Percentiles rank a stretch among this genome's conserved stretches.
phyloP scores from a whole-genome alignment of 2,113 vertebrate species.

The Seriola aureovittata region DNA sequence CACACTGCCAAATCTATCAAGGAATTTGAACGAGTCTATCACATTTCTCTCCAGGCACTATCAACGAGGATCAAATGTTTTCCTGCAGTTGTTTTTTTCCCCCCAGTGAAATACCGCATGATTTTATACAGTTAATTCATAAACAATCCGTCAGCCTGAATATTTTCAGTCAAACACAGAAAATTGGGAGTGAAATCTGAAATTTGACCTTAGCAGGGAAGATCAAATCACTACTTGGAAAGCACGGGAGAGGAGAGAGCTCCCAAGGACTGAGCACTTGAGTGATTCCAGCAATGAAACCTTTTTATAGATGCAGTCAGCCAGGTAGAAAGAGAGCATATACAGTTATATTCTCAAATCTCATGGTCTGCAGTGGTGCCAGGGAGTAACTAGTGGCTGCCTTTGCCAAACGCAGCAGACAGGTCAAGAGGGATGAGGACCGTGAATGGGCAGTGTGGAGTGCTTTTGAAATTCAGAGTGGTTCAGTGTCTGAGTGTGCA shows the following conservation, averaged over 20 bases:
- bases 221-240: slow-evolving; percentile 5
- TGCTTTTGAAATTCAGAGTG: slow-evolving; percentile 27
- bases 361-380: slow-evolving; percentile 6
- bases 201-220: slow-evolving; percentile 5
- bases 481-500: not conserved
- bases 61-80: not conserved
- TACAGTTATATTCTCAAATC: slow-evolving; percentile 25
- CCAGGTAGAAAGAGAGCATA: slow-evolving; percentile 17
- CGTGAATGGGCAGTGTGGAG: slow-evolving; percentile 8
- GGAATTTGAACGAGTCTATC: too few relatives aligned
- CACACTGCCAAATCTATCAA: too few relatives aligned
- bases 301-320: not conserved
- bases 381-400: slow-evolving; percentile 12
- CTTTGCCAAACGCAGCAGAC: slow-evolving; percentile 25
- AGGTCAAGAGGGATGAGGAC: slow-evolving; percentile 36
- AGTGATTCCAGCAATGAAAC: not conserved
- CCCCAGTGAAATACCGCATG: not conserved
- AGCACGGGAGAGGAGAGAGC: not conserved
- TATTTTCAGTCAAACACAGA: not conserved
- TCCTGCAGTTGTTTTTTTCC: not conserved
- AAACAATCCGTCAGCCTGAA: not conserved
- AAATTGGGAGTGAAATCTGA: not conserved
- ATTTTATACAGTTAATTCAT: too few relatives aligned
- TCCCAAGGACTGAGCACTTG: not conserved
- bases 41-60: too few relatives aligned